Conservation (phyloP, 2,113 vertebrate genomes). For the Pseudorhombus dupliciocellatus region DNA sequence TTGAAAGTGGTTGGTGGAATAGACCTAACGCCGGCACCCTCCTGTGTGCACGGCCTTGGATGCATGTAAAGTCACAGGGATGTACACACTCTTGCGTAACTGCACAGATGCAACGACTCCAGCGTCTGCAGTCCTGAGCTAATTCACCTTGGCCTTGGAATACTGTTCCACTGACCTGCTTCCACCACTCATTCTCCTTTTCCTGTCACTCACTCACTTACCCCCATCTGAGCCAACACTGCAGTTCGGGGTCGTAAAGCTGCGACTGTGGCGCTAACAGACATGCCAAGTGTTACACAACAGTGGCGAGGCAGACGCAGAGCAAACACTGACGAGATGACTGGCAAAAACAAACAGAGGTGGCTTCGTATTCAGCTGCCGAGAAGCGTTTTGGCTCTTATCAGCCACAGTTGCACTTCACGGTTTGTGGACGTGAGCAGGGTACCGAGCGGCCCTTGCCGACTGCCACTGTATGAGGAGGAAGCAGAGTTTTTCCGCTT, state of each 20-base stretch:
- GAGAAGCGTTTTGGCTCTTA: conserved; percentile 49
- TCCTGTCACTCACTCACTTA: not conserved
- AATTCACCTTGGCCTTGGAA: conserved; percentile 43
- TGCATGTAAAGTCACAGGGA: conserved; percentile 14
- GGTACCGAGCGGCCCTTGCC: conserved; percentile 32
- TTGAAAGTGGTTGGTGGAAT: conserved; percentile 58
- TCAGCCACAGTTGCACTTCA: conserved; percentile 62
- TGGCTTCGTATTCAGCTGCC: conserved; percentile 18
- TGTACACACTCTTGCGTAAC: conserved; percentile 39
- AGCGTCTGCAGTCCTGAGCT: conserved; percentile 8
- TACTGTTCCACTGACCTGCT: conserved; percentile 62
- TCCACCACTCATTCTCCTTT: conserved; percentile 17
- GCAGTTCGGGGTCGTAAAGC: conserved; percentile 7
- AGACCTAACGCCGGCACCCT: conserved; percentile 43
- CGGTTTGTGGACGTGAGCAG: conserved; percentile 50
- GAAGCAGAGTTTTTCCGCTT: conserved; percentile 71
- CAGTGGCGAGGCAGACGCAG: not conserved
- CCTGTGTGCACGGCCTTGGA: conserved; percentile 21
- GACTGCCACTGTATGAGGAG: conserved; percentile 47
- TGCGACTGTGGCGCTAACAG: conserved; percentile 10
- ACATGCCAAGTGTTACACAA: conserved; percentile 30
- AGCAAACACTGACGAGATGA: conserved; percentile 5
- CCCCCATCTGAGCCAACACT: conserved; percentile 9
- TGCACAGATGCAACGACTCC: not conserved
- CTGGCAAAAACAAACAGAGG: not conserved